phyloP scores from a whole-genome alignment of 2,888 invertebrate genomes.

The Cistogaster globosa region DNA sequence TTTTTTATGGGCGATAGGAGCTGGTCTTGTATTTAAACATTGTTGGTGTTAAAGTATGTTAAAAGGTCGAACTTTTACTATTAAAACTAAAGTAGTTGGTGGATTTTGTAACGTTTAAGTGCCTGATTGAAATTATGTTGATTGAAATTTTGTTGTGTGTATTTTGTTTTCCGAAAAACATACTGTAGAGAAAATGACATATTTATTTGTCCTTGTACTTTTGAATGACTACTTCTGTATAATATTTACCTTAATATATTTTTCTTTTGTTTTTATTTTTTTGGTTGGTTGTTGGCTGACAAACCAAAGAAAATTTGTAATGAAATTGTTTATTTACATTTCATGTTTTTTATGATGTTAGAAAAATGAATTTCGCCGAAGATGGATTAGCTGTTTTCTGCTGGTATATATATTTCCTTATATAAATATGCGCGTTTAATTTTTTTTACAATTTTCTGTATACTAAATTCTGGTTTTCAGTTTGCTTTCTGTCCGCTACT shows the following conservation, averaged over 20 bases:
- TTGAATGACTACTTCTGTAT: not conserved
- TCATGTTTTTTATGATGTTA: conserved; percentile 6
- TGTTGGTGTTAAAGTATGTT: conserved; percentile 50
- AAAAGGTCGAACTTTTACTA: conserved; percentile 58
- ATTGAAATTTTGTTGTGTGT: no score
- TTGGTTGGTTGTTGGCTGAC: not conserved
- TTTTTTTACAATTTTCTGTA: no score
- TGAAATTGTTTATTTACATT: not conserved
- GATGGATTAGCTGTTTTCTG: not conserved
- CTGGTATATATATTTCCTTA: not conserved
- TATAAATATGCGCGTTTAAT: not conserved
- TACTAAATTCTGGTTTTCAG: no score
- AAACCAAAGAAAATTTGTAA: conserved; percentile 3
- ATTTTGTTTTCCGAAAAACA: no score
- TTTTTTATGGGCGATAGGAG: conserved; percentile 45
- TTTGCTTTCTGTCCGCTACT: no score
- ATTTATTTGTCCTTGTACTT: conserved; percentile 51
- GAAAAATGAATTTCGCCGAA: not conserved
- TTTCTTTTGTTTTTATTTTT: not conserved
- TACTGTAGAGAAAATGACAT: not conserved
- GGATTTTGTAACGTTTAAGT: conserved; percentile 44
- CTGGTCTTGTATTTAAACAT: conserved; percentile 33
- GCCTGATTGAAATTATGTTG: conserved; percentile 19
- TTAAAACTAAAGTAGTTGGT: conserved; percentile 22
- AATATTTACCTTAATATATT: not conserved